Conservation (phyloP, 1,140 invertebrate genomes). For the Rhopalosiphum padi region DNA sequence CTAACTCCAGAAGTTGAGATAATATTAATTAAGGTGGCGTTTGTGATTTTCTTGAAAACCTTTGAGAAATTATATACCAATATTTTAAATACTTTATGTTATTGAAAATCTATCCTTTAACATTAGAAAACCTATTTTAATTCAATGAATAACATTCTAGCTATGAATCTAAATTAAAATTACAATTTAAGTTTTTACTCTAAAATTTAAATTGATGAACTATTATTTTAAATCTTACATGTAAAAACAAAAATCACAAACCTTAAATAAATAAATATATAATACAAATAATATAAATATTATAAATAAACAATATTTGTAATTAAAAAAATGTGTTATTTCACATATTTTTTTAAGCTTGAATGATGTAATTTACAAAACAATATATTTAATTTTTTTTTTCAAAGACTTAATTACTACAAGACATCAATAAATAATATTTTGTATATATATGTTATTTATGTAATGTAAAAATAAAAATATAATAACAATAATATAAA, state of each 20-base stretch:
- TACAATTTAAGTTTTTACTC: too few species aligned
- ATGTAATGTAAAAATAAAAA: background rate
- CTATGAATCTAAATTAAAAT: too few species aligned
- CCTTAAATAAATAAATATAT: background rate
- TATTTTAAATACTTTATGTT: background rate
- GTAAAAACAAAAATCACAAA: background rate
- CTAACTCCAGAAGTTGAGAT: background rate
- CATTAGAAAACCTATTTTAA: background rate
- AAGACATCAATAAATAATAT: background rate
- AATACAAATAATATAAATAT: background rate
- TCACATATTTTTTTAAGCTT: too few species aligned
- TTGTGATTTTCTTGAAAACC: background rate
- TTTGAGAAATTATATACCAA: background rate
- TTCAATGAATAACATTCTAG: too few species aligned
- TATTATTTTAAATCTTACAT: background rate
- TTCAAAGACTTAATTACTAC: background rate
- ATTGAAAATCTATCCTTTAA: background rate
- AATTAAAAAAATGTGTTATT: too few species aligned
- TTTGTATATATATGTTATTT: background rate
- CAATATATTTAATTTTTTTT: background rate
- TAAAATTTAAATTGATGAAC: background rate
- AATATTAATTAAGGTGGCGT: background rate
- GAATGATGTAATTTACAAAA: too few species aligned
- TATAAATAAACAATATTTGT: background rate
- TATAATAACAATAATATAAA: background rate